A percentile compares a stretch with the other conserved stretches of the same genome.
These are phyloP conservation scores for Meiosimyza platycephala DNA, from an alignment of 2,888 invertebrate genomes.

Conservation along the genomic window DNA sequence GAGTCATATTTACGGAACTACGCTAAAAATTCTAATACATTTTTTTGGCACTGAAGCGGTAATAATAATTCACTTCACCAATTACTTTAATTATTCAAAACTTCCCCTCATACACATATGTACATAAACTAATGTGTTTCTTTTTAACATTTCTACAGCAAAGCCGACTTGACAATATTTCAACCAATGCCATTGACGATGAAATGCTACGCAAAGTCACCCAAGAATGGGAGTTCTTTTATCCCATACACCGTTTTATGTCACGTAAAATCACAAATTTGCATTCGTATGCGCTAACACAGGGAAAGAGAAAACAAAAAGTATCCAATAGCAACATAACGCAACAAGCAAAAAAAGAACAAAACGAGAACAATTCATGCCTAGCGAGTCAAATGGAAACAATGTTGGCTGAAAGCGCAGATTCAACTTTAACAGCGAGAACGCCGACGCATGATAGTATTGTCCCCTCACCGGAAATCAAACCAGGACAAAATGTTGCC, in stretches of 20 bases:
- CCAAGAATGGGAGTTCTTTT: constrained; percentile 64
- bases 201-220: constrained; percentile 50
- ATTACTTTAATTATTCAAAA: too few relatives aligned
- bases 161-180: constrained; percentile 46
- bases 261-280: constrained; percentile 61
- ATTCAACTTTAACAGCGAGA: background rate
- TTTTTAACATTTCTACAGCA: constrained; percentile 44
- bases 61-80: too few relatives aligned
- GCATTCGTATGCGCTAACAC: constrained; percentile 61
- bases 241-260: constrained; percentile 62
- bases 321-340: constrained; percentile 32
- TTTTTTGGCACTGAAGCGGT: too few relatives aligned
- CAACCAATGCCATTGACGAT: constrained; percentile 45
- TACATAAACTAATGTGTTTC: too few relatives aligned
- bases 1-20: too few relatives aligned
- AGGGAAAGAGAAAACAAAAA: constrained; percentile 28
- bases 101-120: background rate
- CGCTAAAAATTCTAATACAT: too few relatives aligned
- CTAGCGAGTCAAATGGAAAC: constrained; percentile 25
- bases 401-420: constrained; percentile 6
- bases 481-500: constrained; percentile 22
- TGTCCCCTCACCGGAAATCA: constrained; percentile 19
- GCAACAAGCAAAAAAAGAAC: constrained; percentile 34
- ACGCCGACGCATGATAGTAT: constrained; percentile 11
- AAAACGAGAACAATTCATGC: constrained; percentile 33